Conservation (phyloP, 2,113 vertebrate species). For the Cephalopholis sonnerati region DNA sequence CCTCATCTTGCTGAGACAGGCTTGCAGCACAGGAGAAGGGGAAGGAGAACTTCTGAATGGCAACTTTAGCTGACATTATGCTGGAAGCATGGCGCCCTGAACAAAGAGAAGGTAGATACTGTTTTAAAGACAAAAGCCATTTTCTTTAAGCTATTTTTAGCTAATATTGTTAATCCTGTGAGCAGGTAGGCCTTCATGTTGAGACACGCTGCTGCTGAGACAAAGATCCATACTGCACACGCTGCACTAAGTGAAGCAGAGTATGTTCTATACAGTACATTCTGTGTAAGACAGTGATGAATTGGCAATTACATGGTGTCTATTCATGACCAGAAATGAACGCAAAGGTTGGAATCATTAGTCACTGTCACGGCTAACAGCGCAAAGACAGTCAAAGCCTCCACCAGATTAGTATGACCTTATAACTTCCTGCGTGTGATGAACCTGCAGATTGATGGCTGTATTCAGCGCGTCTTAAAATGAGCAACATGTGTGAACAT, state of each 20-base stretch:
- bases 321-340: conserved; percentile 77
- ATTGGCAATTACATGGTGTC: conserved; percentile 72
- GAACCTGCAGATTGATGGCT: conserved; percentile 15
- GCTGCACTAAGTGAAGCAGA: conserved; percentile 2
- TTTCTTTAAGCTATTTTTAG: conserved; percentile 39
- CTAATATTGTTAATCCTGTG: not conserved
- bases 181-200: conserved; percentile 4
- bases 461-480: not conserved
- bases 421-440: conserved; percentile 30
- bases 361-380: conserved; percentile 67
- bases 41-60: conserved; percentile 79
- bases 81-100: conserved; percentile 69
- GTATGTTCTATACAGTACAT: conserved; percentile 32
- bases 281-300: conserved; percentile 71
- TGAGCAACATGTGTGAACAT: conserved; percentile 9
- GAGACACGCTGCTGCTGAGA: conserved; percentile 3
- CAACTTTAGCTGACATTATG: conserved; percentile 78
- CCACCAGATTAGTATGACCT: conserved; percentile 31
- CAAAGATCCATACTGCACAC: not conserved
- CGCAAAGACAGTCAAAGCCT: conserved; percentile 35
- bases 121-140: conserved; percentile 15
- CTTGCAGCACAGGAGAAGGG: conserved; percentile 64
- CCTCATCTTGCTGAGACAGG: conserved; percentile 51
- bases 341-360: conserved; percentile 67
- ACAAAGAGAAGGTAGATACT: conserved; percentile 8